phyloP scores from a whole-genome alignment of 2,888 invertebrate genomes.

The Trichogramma dendrolimi region DNA sequence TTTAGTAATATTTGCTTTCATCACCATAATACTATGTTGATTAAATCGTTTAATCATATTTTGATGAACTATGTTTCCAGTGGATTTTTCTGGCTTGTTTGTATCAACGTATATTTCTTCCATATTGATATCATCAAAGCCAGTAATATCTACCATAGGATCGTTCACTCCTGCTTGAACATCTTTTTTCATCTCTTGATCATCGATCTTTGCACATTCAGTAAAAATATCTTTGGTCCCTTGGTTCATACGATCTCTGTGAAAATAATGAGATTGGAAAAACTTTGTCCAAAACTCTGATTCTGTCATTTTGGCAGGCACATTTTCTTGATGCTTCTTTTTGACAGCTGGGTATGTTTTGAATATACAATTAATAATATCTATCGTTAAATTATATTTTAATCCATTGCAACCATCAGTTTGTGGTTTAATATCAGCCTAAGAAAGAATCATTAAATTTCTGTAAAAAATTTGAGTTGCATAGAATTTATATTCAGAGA shows the following conservation, averaged over 20 bases:
- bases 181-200: constrained; percentile 72
- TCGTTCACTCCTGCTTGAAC: constrained; percentile 75
- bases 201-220: constrained; percentile 96
- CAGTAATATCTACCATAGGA: constrained; percentile 78
- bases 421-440: constrained; percentile 94
- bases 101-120: constrained; percentile 61
- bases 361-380: constrained; percentile 97
- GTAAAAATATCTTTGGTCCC: constrained; percentile 94
- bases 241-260: constrained; percentile 84
- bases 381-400: constrained; percentile 93
- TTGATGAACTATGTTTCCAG: constrained; percentile 73
- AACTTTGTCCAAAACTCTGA: constrained; percentile 99
- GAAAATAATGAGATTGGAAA: constrained; percentile 99
- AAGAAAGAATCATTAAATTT: constrained; percentile 47
- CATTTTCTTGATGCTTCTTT: constrained; percentile 93
- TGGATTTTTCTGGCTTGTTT: constrained; percentile 52
- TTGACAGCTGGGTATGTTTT: constrained; percentile 98
- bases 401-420: constrained; percentile 95
- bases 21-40: constrained; percentile 95
- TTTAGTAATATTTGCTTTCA: constrained; percentile 49
- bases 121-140: constrained; percentile 68
- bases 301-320: constrained; percentile 91
- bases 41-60: constrained; percentile 94
- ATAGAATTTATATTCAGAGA: constrained; percentile 1
- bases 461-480: neutral